Evolutionary conservation across 2,113 vertebrate species (phyloP).

Genomic region (Orycteropus afer): DNA sequence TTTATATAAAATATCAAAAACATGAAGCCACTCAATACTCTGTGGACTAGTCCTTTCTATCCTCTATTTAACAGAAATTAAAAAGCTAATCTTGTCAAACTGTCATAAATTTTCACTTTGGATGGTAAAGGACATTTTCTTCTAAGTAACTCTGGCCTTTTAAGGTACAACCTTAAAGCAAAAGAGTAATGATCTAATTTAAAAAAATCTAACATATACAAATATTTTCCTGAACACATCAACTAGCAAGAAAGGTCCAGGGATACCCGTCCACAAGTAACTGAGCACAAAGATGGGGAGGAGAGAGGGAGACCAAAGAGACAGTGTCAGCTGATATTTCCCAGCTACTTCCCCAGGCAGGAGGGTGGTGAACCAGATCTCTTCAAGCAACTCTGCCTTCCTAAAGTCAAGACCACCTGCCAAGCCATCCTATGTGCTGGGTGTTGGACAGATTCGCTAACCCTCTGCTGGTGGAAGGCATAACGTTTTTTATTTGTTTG

Average conservation of each 20-base stretch:
- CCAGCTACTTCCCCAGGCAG: neutral
- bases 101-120: neutral
- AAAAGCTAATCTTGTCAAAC: neutral
- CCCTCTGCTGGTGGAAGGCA: conserved; percentile 38
- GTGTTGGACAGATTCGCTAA: conserved; percentile 58
- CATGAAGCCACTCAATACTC: neutral
- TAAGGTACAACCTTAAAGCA: neutral
- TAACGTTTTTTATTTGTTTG: no score
- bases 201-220: neutral
- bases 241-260: neutral
- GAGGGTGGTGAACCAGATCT: neutral
- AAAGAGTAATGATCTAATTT: neutral
- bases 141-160: conserved; percentile 36
- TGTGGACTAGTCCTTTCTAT: neutral
- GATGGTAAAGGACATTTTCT: neutral
- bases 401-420: conserved; percentile 13
- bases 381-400: conserved; percentile 8
- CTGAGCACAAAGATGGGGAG: rapidly evolving
- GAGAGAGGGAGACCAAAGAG: neutral
- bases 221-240: neutral
- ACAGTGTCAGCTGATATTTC: neutral
- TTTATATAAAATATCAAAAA: neutral
- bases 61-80: neutral
- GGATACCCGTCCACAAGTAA: neutral
- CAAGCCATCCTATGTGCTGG: conserved; percentile 11